These are phyloP conservation scores for Pseudoips prasinana DNA, from an alignment of 2,888 invertebrate genomes.

Conservation along the genomic window DNA sequence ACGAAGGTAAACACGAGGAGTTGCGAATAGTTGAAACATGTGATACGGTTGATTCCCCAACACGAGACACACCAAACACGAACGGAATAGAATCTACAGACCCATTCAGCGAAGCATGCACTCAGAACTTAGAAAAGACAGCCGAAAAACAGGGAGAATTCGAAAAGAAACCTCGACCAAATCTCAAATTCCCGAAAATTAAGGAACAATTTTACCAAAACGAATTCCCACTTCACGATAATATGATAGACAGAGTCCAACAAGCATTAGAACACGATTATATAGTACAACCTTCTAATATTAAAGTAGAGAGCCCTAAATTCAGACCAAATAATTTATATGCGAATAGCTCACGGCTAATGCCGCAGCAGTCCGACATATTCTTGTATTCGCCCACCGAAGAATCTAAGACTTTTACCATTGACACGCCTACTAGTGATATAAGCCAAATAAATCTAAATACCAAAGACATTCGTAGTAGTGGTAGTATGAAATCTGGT, in stretches of 20 bases:
- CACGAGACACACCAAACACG: slow-evolving; percentile 29
- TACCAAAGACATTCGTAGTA: slow-evolving; percentile 65
- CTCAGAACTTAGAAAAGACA: slow-evolving; percentile 66
- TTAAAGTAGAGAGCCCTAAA: slow-evolving; percentile 79
- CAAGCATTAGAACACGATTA: slow-evolving; percentile 82
- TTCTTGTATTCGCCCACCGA: slow-evolving; percentile 77
- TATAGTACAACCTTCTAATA: slow-evolving; percentile 83
- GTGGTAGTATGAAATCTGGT: slow-evolving; percentile 67
- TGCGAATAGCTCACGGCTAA: slow-evolving; percentile 69
- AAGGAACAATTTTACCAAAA: slow-evolving; percentile 78
- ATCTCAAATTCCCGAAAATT: slow-evolving; percentile 62
- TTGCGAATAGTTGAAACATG: slow-evolving; percentile 67
- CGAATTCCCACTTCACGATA: slow-evolving; percentile 60
- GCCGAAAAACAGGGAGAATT: slow-evolving; percentile 37
- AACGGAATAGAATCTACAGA: slow-evolving; percentile 46
- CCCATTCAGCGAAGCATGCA: slow-evolving; percentile 76
- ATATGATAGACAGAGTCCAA: slow-evolving; percentile 63
- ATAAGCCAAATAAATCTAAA: slow-evolving; percentile 74
- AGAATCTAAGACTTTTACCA: slow-evolving; percentile 69
- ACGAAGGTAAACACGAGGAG: slow-evolving; percentile 70
- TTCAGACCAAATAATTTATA: slow-evolving; percentile 74
- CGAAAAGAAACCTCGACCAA: slow-evolving; percentile 73
- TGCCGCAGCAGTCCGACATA: slow-evolving; percentile 68
- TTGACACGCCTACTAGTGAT: slow-evolving; percentile 76
- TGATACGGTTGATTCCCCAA: slow-evolving; percentile 68